Percentiles rank a stretch among this genome's conserved stretches.
phyloP scores from a whole-genome alignment of 2,797 vertebrate genomes.

The Hippoglossus hippoglossus region DNA sequence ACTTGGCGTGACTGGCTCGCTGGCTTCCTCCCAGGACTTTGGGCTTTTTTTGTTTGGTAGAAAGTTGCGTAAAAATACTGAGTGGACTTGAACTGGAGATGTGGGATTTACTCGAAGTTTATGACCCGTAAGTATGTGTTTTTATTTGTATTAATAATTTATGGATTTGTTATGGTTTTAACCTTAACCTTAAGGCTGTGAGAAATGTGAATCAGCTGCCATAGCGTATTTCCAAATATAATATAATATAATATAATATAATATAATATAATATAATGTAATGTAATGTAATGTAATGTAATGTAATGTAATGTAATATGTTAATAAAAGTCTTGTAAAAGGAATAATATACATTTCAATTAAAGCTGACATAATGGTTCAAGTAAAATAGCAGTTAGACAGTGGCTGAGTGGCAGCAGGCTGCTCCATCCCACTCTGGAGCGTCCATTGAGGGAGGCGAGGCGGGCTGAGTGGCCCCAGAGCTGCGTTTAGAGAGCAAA shows the following conservation, averaged over 20 bases:
- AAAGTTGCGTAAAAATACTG: constrained; percentile 33
- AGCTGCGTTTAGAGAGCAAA: constrained; percentile 85
- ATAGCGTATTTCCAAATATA: too few relatives aligned
- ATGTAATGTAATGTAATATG: too few relatives aligned
- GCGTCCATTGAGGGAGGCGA: constrained; percentile 69
- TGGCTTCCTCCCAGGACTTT: constrained; percentile 54
- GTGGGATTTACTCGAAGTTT: constrained; percentile 63
- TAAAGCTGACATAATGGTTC: too few relatives aligned
- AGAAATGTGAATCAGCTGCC: neutral
- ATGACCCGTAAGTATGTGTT: constrained; percentile 70
- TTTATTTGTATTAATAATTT: constrained; percentile 24
- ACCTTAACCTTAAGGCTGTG: neutral
- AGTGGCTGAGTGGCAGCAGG: too few relatives aligned
- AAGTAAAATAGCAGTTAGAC: neutral
- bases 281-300: too few relatives aligned
- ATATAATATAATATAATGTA: too few relatives aligned
- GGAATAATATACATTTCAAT: too few relatives aligned
- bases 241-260: too few relatives aligned
- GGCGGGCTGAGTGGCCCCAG: constrained; percentile 82
- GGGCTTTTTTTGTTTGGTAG: constrained; percentile 36
- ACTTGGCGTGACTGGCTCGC: neutral
- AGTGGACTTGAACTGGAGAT: constrained; percentile 57
- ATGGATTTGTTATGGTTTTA: neutral
- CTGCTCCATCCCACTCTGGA: constrained; percentile 53
- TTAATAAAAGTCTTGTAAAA: too few relatives aligned